Percentiles rank a stretch among this genome's conserved stretches.
Evolutionary conservation across 2,113 vertebrate genomes (phyloP).

Genomic region (Thoracochromis brauschi): DNA sequence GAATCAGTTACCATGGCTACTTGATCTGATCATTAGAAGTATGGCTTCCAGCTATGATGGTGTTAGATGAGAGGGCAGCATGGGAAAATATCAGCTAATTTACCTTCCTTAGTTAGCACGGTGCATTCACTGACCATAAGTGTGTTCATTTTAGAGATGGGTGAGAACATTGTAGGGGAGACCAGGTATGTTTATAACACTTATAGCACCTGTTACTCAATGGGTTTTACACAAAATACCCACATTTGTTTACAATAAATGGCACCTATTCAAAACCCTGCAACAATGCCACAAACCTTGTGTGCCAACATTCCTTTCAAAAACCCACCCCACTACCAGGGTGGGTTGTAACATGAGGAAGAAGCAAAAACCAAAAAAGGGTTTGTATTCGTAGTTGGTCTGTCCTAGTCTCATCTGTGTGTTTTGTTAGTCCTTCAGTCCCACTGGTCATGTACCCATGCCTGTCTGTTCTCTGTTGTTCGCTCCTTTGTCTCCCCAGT

Average conservation of each 20-base stretch:
- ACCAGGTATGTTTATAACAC: background rate
- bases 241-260: background rate
- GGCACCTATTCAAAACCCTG: background rate
- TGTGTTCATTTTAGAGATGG: background rate
- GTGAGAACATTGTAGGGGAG: background rate
- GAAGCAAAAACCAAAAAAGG: background rate
- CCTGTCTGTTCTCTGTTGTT: background rate
- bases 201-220: background rate
- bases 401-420: background rate
- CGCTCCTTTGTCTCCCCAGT: background rate
- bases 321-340: no score
- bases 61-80: background rate
- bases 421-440: background rate
- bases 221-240: background rate
- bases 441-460: background rate
- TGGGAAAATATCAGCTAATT: background rate
- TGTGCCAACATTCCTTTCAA: background rate
- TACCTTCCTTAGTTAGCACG: background rate
- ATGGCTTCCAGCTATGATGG: background rate
- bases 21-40: background rate
- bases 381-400: background rate
- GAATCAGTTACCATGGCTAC: background rate
- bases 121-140: background rate
- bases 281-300: background rate
- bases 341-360: background rate